Conservation (phyloP, 2,888 invertebrate genomes). For the Protophormia terraenovae region DNA sequence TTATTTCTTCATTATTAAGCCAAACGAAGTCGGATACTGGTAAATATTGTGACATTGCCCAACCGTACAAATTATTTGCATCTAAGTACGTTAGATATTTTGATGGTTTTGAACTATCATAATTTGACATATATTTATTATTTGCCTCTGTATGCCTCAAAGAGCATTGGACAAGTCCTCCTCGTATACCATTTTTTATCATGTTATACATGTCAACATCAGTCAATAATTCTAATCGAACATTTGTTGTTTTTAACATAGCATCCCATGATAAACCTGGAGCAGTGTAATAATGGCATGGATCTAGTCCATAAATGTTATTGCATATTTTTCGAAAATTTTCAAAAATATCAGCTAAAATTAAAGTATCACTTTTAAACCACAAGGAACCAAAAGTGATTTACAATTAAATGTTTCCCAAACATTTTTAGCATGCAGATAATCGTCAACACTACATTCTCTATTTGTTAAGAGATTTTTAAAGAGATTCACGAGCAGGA, state of each 20-base stretch:
- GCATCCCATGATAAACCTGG: not conserved
- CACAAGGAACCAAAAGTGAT: no score
- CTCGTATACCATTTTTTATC: not conserved
- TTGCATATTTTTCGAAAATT: no score
- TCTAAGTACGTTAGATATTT: not conserved
- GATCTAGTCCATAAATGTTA: no score
- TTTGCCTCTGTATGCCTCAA: not conserved
- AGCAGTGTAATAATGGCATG: no score
- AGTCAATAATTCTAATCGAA: not conserved
- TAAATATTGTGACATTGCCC: slow-evolving; percentile 4
- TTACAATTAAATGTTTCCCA: no score
- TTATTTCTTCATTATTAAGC: not conserved
- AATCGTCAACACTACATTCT: no score
- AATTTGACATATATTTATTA: not conserved
- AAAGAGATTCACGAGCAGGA: no score
- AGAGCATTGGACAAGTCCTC: not conserved
- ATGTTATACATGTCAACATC: not conserved
- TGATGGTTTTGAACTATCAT: not conserved
- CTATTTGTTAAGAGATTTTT: no score
- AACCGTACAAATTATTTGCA: slow-evolving; percentile 6
- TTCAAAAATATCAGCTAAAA: no score
- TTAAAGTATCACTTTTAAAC: no score
- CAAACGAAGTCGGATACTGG: not conserved
- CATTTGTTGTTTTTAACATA: not conserved
- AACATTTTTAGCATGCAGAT: no score